These are phyloP conservation scores for Acanthosepion lycidas DNA, from an alignment of 2,888 invertebrate species.

Conservation along the genomic window DNA sequence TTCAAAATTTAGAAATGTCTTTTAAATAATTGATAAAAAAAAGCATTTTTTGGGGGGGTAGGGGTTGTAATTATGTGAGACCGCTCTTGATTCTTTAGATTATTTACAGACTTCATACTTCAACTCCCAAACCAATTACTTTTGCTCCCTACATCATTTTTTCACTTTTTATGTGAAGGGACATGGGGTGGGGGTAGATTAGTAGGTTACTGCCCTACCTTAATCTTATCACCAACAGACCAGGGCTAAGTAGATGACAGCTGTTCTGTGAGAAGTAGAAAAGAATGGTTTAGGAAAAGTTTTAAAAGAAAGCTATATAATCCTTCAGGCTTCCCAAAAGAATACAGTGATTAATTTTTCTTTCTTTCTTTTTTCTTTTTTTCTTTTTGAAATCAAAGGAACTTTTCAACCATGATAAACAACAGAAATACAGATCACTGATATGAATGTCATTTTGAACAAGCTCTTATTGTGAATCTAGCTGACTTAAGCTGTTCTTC, in stretches of 20 bases:
- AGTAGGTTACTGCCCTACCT: not conserved
- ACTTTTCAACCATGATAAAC: not conserved
- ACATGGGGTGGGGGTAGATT: not conserved
- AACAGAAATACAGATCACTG: not conserved
- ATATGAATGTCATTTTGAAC: not conserved
- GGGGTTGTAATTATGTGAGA: not conserved
- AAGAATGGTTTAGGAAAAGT: not conserved
- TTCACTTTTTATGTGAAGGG: not conserved
- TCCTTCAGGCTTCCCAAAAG: not conserved
- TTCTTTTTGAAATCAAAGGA: too few relatives aligned
- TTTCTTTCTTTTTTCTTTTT: not conserved
- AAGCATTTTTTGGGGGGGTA: not conserved
- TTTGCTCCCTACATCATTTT: not conserved
- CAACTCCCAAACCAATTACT: not conserved
- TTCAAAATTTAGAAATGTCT: too few relatives aligned
- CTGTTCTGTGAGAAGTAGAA: too few relatives aligned
- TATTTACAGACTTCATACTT: not conserved
- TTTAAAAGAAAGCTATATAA: not conserved
- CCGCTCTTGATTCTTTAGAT: not conserved
- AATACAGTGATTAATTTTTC: not conserved
- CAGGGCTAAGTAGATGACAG: not conserved
- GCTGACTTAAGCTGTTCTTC: slow-evolving; percentile 20
- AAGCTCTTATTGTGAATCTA: not conserved
- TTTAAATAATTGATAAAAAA: not conserved
- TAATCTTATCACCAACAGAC: slow-evolving; percentile 33